Evolutionary conservation across 1,140 invertebrate species (phyloP), one percentile per base, ranked within the genome.

Genomic region (Daktulosphaira vitifoliae): DNA sequence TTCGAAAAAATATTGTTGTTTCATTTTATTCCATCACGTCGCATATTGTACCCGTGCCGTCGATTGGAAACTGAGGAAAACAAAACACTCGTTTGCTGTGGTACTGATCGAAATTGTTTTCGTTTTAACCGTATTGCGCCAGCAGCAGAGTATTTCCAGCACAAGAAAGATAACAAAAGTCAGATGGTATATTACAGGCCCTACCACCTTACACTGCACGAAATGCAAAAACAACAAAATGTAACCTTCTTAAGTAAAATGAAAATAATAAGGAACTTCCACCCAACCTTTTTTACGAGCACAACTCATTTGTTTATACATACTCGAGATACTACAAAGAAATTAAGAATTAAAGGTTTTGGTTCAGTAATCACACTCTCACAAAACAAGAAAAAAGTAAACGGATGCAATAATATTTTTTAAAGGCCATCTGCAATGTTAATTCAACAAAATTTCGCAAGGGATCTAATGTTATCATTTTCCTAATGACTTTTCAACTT

Each of bases 1-100:
- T 44, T 44, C 15, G n/a, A 11, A 44, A 59, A 46, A 44, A 59
- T 59, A 59, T 59, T 59, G 39, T 59, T 59, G 39, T 59, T 44
- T 44, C 54, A 59, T 59, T 59, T 59, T 44, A 26, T 44, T 59
- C 22, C 9, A 20, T 59, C 20, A 33, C 29, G 11, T 33, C 5
- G 5, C 5, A 26, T 59, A 59, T 44, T 44, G 53, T 56, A 8
- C 22, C 11, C 20, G 18, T 20, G n/a, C 38, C 38, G 29, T 37
- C 51, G n/a, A 38, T 51, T 51, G 50, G n/a, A 51, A 51, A 18
- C 20, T 29, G 20, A 18, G 18, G 51, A 56, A 56, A 56, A 56
- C 53, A 59, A 44, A 59, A 59, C 54, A 59, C 54, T 59, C 23
- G 54, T 44, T 5, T 22, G 33, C 39, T 9, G 52, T 20, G 15